phyloP scores from a whole-genome alignment of 2,113 vertebrate genomes.

The Oceanites oceanicus region DNA sequence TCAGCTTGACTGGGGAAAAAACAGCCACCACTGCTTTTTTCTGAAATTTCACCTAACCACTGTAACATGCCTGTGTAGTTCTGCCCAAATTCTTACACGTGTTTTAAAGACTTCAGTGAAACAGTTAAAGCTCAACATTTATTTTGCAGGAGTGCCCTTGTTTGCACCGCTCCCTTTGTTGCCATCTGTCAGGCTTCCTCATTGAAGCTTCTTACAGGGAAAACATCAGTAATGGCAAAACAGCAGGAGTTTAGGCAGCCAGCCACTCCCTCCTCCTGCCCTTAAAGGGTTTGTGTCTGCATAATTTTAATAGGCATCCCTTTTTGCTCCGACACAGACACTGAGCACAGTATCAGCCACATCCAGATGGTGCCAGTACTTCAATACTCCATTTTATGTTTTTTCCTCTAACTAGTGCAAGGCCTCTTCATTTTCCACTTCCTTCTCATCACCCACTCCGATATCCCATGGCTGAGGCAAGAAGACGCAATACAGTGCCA shows the following conservation, averaged over 20 bases:
- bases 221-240: conserved; percentile 42
- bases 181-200: conserved; percentile 58
- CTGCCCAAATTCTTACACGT: not conserved
- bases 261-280: not conserved
- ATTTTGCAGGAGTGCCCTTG: conserved; percentile 19
- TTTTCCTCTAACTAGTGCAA: not conserved
- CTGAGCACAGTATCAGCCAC: not conserved
- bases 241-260: conserved; percentile 29
- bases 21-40: not conserved
- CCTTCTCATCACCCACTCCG: not conserved
- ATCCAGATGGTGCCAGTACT: not conserved
- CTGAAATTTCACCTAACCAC: not conserved
- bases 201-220: not conserved
- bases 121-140: not conserved
- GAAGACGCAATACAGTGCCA: not conserved
- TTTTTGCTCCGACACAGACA: conserved; percentile 17
- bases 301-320: not conserved
- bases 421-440: not conserved
- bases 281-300: not conserved
- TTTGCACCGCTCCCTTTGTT: conserved; percentile 34
- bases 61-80: not conserved
- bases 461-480: not conserved
- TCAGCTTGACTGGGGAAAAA: conserved; percentile 49
- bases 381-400: not conserved
- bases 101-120: conserved; percentile 10